phyloP scores from a whole-genome alignment of 2,888 invertebrate genomes.

The Heliconius hortense region DNA sequence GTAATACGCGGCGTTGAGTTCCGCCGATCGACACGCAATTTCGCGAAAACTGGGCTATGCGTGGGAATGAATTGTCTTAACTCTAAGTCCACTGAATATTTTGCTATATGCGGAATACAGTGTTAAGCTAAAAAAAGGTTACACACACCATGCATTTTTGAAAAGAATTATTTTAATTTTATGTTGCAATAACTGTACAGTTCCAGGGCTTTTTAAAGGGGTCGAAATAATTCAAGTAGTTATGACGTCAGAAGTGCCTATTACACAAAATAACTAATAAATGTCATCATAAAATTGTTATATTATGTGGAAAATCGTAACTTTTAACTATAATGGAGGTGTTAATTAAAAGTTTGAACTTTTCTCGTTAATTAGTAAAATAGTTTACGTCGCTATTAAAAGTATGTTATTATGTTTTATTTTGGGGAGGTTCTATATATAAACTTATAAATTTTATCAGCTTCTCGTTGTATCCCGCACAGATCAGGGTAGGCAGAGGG shows the following conservation, averaged over 20 bases:
- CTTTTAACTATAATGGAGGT: not conserved
- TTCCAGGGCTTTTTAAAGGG: conserved; percentile 2
- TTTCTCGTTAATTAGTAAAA: not conserved
- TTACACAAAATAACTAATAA: not conserved
- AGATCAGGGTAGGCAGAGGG: too few species aligned
- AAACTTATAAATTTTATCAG: too few species aligned
- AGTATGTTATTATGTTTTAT: not conserved
- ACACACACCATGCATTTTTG: too few species aligned
- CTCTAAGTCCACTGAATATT: not conserved
- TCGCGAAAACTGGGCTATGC: too few species aligned
- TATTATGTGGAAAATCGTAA: not conserved
- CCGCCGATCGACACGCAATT: not conserved
- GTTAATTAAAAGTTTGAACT: not conserved
- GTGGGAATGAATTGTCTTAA: not conserved
- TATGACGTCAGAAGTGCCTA: not conserved
- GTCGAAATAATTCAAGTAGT: not conserved
- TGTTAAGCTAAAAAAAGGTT: too few species aligned
- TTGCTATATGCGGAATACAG: not conserved
- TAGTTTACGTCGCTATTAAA: not conserved
- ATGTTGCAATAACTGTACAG: conserved; percentile 3
- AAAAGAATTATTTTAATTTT: conserved; percentile 13
- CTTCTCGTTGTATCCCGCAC: too few species aligned
- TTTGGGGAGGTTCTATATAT: not conserved
- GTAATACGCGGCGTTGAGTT: not conserved
- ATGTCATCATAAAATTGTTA: not conserved